Evolutionary conservation across 2,113 vertebrate genomes (phyloP).

Genomic region (Hemibagrus wyckioides): DNA sequence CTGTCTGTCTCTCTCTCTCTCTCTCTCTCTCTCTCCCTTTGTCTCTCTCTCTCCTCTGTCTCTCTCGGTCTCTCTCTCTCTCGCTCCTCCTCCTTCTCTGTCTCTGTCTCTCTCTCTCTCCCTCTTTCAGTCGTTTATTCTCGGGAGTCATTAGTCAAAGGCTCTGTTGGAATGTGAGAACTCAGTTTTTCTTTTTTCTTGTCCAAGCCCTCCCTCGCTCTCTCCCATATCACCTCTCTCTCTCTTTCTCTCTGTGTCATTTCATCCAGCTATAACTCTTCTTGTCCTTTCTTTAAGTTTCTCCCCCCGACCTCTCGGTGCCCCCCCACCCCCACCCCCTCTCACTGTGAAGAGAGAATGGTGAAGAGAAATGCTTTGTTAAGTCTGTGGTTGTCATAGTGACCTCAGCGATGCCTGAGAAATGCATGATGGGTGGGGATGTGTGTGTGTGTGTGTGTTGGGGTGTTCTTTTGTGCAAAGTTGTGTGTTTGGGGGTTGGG

Average conservation of each 20-base stretch:
- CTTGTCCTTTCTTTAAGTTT: constrained; percentile 58
- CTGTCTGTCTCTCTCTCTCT: no score
- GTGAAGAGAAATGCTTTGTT: constrained; percentile 82
- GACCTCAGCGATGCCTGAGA: constrained; percentile 77
- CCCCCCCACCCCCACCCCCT: constrained; percentile 15
- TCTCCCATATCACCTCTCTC: constrained; percentile 55
- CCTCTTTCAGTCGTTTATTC: constrained; percentile 24
- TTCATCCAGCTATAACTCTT: constrained; percentile 39
- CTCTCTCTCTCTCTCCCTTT: no score
- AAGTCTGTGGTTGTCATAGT: constrained; percentile 77
- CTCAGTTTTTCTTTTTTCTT: constrained; percentile 29
- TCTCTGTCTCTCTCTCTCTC: constrained; percentile 35
- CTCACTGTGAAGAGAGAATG: constrained; percentile 74
- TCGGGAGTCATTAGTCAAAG: constrained; percentile 43
- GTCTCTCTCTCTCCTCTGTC: no score
- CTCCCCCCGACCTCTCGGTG: constrained; percentile 57
- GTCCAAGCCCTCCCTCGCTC: constrained; percentile 33
- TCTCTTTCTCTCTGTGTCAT: constrained; percentile 21
- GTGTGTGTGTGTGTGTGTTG: constrained; percentile 16
- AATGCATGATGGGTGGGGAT: constrained; percentile 78
- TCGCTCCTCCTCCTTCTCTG: constrained; percentile 11
- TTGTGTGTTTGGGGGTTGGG: constrained; percentile 66
- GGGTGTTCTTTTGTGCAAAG: constrained; percentile 71
- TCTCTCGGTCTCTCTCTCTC: no score
- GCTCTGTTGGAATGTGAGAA: constrained; percentile 40